Evolutionary conservation across 2,888 invertebrate species (phyloP).

Genomic region (Mythimna impura): DNA sequence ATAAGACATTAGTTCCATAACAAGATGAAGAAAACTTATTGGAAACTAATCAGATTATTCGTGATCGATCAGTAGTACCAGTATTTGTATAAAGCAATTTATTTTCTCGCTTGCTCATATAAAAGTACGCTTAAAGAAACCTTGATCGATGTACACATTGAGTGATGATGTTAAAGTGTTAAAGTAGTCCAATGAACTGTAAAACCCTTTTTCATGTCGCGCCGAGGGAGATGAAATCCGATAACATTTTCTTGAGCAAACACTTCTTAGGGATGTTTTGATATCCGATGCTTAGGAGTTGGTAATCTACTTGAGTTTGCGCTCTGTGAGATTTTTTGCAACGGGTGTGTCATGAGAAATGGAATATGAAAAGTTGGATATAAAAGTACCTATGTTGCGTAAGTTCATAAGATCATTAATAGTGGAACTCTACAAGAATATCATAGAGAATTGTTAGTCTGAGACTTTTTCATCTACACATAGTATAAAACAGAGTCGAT

Average conservation of each 20-base stretch:
- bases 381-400: neutral
- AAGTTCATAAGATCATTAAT: neutral
- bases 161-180: slow-evolving; percentile 47
- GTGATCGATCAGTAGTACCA: slow-evolving; percentile 37
- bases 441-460: too few relatives aligned
- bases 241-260: slow-evolving; percentile 57
- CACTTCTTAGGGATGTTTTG: slow-evolving; percentile 51
- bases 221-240: slow-evolving; percentile 52
- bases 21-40: slow-evolving; percentile 32
- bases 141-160: slow-evolving; percentile 51
- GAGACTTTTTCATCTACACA: too few relatives aligned
- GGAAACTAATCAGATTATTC: slow-evolving; percentile 28
- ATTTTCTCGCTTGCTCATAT: slow-evolving; percentile 4
- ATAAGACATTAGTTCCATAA: slow-evolving; percentile 15
- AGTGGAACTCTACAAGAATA: neutral
- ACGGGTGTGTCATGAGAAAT: slow-evolving; percentile 17
- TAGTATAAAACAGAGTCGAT: too few relatives aligned
- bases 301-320: slow-evolving; percentile 37
- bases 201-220: slow-evolving; percentile 49
- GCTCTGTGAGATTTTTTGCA: slow-evolving; percentile 46
- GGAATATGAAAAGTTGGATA: neutral
- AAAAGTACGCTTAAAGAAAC: slow-evolving; percentile 19
- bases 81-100: slow-evolving; percentile 23
- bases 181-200: slow-evolving; percentile 58
- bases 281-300: slow-evolving; percentile 52